These are phyloP conservation scores for Chelmon rostratus DNA, from an alignment of 2,797 vertebrate genomes.

Conservation along the genomic window DNA sequence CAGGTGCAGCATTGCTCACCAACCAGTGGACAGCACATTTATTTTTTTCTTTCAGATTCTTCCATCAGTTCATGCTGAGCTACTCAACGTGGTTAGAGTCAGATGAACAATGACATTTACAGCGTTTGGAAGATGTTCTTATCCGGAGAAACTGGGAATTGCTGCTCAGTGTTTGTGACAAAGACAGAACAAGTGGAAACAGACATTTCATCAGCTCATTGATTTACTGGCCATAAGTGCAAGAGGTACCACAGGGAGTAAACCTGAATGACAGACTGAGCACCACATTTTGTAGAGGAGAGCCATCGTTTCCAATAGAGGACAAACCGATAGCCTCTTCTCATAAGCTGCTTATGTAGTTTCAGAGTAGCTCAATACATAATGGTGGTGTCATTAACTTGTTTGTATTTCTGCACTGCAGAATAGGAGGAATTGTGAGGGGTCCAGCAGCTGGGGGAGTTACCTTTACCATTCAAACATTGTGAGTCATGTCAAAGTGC, in stretches of 20 bases:
- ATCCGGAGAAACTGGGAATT: neutral
- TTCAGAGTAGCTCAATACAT: neutral
- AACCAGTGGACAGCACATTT: neutral
- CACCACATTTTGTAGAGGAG: no score
- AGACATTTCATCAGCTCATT: neutral
- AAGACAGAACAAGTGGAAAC: neutral
- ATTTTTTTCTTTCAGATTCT: neutral
- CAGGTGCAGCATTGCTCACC: constrained; percentile 17
- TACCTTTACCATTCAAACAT: no score
- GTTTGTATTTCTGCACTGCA: no score
- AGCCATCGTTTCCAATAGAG: neutral
- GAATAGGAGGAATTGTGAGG: no score
- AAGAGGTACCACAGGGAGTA: no score
- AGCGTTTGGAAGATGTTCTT: constrained; percentile 4
- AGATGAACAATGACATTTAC: neutral
- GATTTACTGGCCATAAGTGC: neutral
- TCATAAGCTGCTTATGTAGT: neutral
- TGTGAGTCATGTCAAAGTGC: no score
- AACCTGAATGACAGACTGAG: neutral
- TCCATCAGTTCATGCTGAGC: constrained; percentile 5
- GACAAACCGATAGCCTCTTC: neutral
- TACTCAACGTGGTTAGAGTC: neutral
- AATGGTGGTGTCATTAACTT: no score
- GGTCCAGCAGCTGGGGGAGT: no score
- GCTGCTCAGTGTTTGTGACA: neutral